Percentiles rank a stretch among this genome's conserved stretches.
Evolutionary conservation across 1,140 invertebrate species (phyloP).

Genomic region (Notospermus geniculatus): DNA sequence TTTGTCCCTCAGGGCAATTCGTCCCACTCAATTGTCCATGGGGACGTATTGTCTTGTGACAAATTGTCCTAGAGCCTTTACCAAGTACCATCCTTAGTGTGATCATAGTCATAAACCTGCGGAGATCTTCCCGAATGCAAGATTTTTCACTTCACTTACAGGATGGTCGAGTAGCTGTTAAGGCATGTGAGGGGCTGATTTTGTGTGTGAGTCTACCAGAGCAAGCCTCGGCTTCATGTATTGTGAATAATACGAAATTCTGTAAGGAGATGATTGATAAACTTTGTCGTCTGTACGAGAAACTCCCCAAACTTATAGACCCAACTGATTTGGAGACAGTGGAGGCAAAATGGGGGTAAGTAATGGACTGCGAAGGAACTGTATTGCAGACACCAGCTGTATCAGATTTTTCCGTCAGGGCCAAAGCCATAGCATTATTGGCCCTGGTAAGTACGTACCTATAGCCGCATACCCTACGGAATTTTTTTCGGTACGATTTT

Average conservation of each 20-base stretch:
- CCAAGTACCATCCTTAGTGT: conserved; percentile 8
- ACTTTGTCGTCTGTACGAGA: conserved; percentile 63
- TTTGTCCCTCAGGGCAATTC: too few relatives aligned
- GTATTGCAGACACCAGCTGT: too few relatives aligned
- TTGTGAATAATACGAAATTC: conserved; percentile 61
- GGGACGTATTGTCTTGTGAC: too few relatives aligned
- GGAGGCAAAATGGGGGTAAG: conserved; percentile 71
- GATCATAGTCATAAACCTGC: conserved; percentile 59
- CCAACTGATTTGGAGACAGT: conserved; percentile 67
- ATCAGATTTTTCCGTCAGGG: too few relatives aligned
- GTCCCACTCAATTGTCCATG: too few relatives aligned
- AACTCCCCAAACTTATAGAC: conserved; percentile 67
- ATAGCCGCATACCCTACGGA: too few relatives aligned
- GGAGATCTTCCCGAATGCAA: conserved; percentile 64
- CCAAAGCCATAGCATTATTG: too few relatives aligned
- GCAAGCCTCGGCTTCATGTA: conserved; percentile 63
- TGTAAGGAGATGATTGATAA: conserved; percentile 60
- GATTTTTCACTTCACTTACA: conserved; percentile 50
- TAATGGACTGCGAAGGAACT: conserved; percentile 12
- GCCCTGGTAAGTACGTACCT: too few relatives aligned
- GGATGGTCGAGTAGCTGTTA: conserved; percentile 72
- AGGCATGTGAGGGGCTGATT: conserved; percentile 75
- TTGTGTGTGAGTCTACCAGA: conserved; percentile 68
- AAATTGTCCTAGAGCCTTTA: too few relatives aligned
- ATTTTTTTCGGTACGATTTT: too few relatives aligned